phyloP scores from a whole-genome alignment of 2,888 invertebrate genomes.

The Lasioglossum oenotherae region DNA sequence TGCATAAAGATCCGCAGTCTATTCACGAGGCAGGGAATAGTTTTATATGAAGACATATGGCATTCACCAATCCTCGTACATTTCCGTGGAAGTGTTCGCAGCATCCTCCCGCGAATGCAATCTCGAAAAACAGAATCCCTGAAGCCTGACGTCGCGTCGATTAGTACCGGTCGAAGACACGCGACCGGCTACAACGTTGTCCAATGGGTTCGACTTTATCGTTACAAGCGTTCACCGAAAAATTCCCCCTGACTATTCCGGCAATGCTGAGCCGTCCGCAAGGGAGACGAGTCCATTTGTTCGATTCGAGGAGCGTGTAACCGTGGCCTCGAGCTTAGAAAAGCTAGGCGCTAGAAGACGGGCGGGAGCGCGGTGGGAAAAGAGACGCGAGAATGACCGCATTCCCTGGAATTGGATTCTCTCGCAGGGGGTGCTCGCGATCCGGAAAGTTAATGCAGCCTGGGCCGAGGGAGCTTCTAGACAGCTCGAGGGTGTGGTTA shows the following conservation, averaged over 20 bases:
- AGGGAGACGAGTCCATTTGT: constrained; percentile 31
- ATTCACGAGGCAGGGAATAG: too few relatives aligned
- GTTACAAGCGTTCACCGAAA: not conserved
- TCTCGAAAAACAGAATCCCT: not conserved
- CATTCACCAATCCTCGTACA: too few relatives aligned
- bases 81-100: not conserved
- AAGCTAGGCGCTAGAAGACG: constrained; percentile 29
- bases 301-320: constrained; percentile 41
- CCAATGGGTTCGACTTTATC: not conserved
- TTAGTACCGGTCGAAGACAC: not conserved
- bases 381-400: constrained; percentile 61
- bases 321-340: constrained; percentile 18
- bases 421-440: constrained; percentile 52
- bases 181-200: not conserved
- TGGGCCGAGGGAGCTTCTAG: constrained; percentile 30
- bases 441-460: constrained; percentile 65
- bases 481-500: constrained; percentile 55
- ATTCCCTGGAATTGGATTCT: constrained; percentile 63
- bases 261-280: not conserved
- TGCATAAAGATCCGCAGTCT: too few relatives aligned
- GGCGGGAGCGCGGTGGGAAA: constrained; percentile 24
- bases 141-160: not conserved
- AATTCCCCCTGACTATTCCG: not conserved
- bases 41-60: too few relatives aligned
- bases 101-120: not conserved